Evolutionary conservation across 2,113 vertebrate genomes (phyloP).

Genomic region (Setophaga petechia): DNA sequence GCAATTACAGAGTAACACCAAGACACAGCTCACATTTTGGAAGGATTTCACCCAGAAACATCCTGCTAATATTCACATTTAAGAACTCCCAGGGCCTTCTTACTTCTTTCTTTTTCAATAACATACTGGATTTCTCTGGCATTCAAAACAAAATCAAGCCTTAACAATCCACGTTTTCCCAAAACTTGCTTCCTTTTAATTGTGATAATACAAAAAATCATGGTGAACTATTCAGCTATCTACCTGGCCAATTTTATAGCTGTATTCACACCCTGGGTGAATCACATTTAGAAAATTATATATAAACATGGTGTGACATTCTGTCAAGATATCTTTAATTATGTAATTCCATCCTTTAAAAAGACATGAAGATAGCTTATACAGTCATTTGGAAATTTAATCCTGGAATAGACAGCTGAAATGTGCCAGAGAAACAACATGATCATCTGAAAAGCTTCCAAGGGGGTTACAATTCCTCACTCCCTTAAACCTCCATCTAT

Average conservation of each 20-base stretch:
- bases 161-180: background rate
- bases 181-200: constrained; percentile 1
- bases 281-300: constrained; percentile 27
- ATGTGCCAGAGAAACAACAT: background rate
- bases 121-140: background rate
- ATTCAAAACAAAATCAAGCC: background rate
- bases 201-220: background rate
- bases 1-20: constrained; percentile 18
- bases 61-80: constrained; percentile 1
- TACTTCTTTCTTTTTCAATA: constrained; percentile 1
- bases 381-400: background rate
- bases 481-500: background rate
- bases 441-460: background rate
- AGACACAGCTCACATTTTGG: background rate
- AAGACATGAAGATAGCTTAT: background rate
- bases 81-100: constrained; percentile 5
- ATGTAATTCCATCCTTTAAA: background rate
- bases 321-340: background rate
- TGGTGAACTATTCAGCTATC: background rate
- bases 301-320: constrained; percentile 8
- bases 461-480: background rate
- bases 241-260: background rate
- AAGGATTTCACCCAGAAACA: constrained; percentile 35
- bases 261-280: background rate
- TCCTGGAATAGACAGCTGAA: background rate